Base-by-base conservation (phyloP, 2,113 vertebrate genomes). In the Pelecanus crispus region DNA sequence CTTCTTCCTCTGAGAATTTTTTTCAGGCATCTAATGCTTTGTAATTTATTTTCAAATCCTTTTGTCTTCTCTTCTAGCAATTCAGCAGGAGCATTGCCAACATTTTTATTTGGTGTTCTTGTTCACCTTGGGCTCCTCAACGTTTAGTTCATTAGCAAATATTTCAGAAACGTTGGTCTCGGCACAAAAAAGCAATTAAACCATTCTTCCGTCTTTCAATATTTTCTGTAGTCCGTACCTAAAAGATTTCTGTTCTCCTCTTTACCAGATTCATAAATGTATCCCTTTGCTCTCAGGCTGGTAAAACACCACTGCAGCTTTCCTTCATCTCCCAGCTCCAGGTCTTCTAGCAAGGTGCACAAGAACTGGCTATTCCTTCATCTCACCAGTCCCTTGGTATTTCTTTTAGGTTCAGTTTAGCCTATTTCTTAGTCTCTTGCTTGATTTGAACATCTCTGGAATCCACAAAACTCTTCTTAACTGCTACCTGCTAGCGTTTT, bases 311-410 rank as follows among this genome's bases (percentile, higher is more conserved):
- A 52, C 42, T 44, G 36, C 42, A 58, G 50, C 65, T 65, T 63
- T 44, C 0, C 0, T 52, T 65, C 1, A 0, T 50, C 28, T 44
- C 44, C 14, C 28, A 59, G 63, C 49, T 58, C 50, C 34, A 52
- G 13, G 25, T 40, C 50, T 40, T 71, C 44, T n/a, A 22, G 29
- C 29, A 58, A 40, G 34, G 10, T n/a, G 38, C 13, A 11, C 44
- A 38, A 77, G 20, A 75, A 34, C 6, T 50, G 36, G 16, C 17
- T 71, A 45, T 83, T 47, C 11, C 52, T n/a, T 72, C 2, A 0
- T 40, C 58, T 42, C 38, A 40, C 45, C 34, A 45, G 25, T 66
- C 63, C 17, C 34, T 71, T n/a, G 56, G 13, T 38, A 31, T 65
- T 71, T 65, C 71, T 45, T 59, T 31, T 31, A 8, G 25, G 17